These are phyloP conservation scores for Poecilia latipinna DNA, from an alignment of 2,113 vertebrate genomes.

Conservation along the genomic window DNA sequence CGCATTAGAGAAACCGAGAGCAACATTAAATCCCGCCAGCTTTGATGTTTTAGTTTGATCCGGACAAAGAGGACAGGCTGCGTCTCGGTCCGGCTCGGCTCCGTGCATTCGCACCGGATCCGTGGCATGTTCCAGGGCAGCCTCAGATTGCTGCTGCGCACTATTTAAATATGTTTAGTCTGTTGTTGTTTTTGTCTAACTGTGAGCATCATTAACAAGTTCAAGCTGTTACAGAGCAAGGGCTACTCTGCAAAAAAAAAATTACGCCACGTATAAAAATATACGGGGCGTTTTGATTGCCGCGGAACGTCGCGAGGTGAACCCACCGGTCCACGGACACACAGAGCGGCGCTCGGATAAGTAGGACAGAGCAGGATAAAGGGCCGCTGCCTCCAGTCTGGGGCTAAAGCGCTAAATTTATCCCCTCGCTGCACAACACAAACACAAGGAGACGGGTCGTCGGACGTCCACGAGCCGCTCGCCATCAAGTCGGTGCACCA, in stretches of 20 bases:
- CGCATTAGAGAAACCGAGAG: constrained; percentile 49
- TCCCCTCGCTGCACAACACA: constrained; percentile 70
- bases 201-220: constrained; percentile 53
- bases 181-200: constrained; percentile 30
- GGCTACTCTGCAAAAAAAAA: constrained; percentile 22
- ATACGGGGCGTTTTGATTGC: constrained; percentile 33
- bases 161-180: constrained; percentile 29
- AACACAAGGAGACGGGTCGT: constrained; percentile 46
- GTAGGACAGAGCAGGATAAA: constrained; percentile 90
- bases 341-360: constrained; percentile 80
- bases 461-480: constrained; percentile 40
- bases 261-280: neutral
- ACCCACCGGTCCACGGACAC: constrained; percentile 68
- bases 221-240: constrained; percentile 46
- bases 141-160: constrained; percentile 34
- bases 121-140: constrained; percentile 22
- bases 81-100: constrained; percentile 33
- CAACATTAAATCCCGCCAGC: constrained; percentile 41
- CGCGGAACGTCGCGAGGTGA: constrained; percentile 42
- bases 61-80: constrained; percentile 37
- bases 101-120: constrained; percentile 12
- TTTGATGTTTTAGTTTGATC: constrained; percentile 58
- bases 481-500: constrained; percentile 7
- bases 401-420: constrained; percentile 85
- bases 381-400: constrained; percentile 84